A percentile compares a stretch with the other conserved stretches of the same genome.
Conservation (phyloP, 2,888 invertebrate genomes). For the Cheilosia soror region DNA sequence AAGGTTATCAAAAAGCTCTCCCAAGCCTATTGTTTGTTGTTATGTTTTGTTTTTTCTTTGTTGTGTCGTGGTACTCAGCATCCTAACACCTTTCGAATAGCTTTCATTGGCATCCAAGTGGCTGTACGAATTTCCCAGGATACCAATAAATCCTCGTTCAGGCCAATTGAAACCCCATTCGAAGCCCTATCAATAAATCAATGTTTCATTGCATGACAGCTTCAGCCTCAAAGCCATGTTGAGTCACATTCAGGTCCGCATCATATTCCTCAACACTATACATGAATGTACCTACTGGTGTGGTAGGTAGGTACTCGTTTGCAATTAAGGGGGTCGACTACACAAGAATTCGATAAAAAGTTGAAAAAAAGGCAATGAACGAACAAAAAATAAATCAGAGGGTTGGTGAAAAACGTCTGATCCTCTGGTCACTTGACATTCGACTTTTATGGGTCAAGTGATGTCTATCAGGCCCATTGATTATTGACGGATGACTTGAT, state of each 20-base stretch:
- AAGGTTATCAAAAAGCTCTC: conserved; percentile 25
- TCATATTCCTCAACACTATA: conserved; percentile 31
- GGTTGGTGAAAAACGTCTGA: conserved; percentile 17
- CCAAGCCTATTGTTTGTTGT: background rate
- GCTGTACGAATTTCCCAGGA: conserved; percentile 58
- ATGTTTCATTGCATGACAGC: conserved; percentile 59
- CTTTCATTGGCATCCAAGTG: conserved; percentile 57
- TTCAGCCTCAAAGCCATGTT: conserved; percentile 49
- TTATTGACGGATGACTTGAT: conserved; percentile 66
- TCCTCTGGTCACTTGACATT: conserved; percentile 62
- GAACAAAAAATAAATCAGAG: background rate
- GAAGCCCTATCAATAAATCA: conserved; percentile 60
- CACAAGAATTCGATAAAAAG: conserved; percentile 63
- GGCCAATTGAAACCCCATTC: conserved; percentile 68
- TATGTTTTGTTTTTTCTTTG: background rate
- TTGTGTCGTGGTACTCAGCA: background rate
- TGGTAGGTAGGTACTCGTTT: too few species aligned
- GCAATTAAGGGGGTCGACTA: conserved; percentile 64
- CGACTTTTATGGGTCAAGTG: conserved; percentile 68
- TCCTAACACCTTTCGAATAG: conserved; percentile 56
- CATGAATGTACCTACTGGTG: conserved; percentile 16
- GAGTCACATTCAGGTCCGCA: conserved; percentile 52
- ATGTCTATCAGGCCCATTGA: conserved; percentile 60
- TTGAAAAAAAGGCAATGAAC: conserved; percentile 10
- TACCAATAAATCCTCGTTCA: conserved; percentile 61